Evolutionary conservation across 2,888 invertebrate genomes (phyloP), one percentile per base, ranked within the genome.

Genomic region (Calameuta filiformis): DNA sequence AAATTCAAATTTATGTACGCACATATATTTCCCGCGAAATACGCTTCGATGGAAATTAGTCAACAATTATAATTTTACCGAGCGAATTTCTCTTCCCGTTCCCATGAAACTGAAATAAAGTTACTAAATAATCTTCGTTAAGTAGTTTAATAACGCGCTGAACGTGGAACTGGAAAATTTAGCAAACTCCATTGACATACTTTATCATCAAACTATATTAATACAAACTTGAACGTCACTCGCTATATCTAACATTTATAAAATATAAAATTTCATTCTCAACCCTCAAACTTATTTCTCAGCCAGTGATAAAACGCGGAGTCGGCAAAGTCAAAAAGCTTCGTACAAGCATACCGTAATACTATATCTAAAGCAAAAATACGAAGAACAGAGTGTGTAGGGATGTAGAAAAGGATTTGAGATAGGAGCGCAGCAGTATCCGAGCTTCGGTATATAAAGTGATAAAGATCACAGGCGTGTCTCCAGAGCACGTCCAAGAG

Each of bases 381-480:
- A 71, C 12, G 33, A 34, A 71, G 71, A 71, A 34, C 31, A 12
- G 15, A 71, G 31, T 75, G 35, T 12, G 76, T 76, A 80, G 73
- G 73, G 79, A 82, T 78, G 73, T 35, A 37, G 76, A 73, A 35
- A 71, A 75, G 33, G 76, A 37, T 73, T 73, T 68, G 31, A 69
- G 77, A 34, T 34, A 69, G 40, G 74, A 68, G 40, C 33, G 40
- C 30, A 69, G 74, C 73, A 37, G 40, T 23, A 69, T 35, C 34
- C 31, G 68, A 79, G 73, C 40, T 73, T 75, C 75, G 73, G 75
- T 34, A 75, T 78, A 85, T 82, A 84, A 84, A 85, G 82, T 84
- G 85, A 84, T 82, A 81, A 84, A 87, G 87, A 87, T 88, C 87
- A 84, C 80, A 84, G 79, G 80, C 80, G 77, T 78, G 83, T 83